phyloP scores from a whole-genome alignment of 2,888 invertebrate species.

The Buathra laborator region DNA sequence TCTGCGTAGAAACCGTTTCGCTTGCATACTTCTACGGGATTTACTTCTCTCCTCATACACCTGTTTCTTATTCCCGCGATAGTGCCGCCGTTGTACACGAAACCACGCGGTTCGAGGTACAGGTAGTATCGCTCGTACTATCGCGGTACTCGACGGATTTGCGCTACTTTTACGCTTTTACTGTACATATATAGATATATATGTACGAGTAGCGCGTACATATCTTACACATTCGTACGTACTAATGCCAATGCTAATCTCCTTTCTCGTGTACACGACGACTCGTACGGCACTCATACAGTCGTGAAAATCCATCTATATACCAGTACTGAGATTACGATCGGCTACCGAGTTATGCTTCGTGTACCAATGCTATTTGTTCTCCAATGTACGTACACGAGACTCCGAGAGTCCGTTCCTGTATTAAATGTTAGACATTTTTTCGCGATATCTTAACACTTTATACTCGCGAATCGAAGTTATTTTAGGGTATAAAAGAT shows the following conservation, averaged over 20 bases:
- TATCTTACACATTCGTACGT: neutral
- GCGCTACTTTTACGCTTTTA: slow-evolving; percentile 14
- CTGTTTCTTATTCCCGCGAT: slow-evolving; percentile 45
- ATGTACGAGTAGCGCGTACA: neutral
- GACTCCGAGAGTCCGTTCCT: neutral
- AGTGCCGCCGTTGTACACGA: slow-evolving; percentile 8
- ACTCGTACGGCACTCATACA: slow-evolving; percentile 16
- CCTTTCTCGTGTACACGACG: slow-evolving; percentile 43
- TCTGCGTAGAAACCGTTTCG: slow-evolving; percentile 21
- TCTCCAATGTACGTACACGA: neutral
- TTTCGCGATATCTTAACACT: neutral
- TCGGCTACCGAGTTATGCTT: slow-evolving; percentile 38
- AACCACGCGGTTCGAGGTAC: neutral
- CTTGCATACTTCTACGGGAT: slow-evolving; percentile 7
- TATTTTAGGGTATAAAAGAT: neutral
- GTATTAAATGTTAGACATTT: neutral
- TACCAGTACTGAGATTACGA: slow-evolving; percentile 28
- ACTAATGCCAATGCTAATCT: slow-evolving; percentile 36
- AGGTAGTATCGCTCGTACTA: slow-evolving; percentile 1
- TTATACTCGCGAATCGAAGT: slow-evolving; percentile 12
- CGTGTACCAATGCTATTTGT: slow-evolving; percentile 1
- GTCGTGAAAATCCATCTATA: slow-evolving; percentile 31
- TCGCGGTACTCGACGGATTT: slow-evolving; percentile 23
- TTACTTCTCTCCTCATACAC: slow-evolving; percentile 54
- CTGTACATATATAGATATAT: neutral